phyloP scores from a whole-genome alignment of 2,797 vertebrate genomes.

The Malurus leucopterus region DNA sequence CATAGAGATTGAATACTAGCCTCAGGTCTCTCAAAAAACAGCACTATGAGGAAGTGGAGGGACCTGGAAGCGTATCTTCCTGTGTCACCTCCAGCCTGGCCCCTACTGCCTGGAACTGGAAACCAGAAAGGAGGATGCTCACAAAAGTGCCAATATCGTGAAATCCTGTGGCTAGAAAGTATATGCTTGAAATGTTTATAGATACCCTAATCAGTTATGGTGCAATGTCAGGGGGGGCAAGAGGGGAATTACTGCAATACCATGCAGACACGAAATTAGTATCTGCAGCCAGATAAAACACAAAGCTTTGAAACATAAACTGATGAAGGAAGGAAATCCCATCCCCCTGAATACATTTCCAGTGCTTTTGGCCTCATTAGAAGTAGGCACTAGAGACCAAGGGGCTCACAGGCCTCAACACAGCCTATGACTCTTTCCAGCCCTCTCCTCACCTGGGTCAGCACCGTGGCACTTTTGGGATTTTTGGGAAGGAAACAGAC shows the following conservation, averaged over 20 bases:
- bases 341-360: too few relatives aligned
- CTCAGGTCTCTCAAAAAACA: neutral
- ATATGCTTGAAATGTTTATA: neutral
- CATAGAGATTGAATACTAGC: neutral
- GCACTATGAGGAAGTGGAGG: neutral
- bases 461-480: neutral
- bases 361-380: neutral
- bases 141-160: neutral
- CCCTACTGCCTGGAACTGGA: neutral
- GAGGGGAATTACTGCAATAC: neutral
- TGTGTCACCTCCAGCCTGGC: neutral
- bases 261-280: neutral
- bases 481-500: neutral
- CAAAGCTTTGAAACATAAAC: neutral
- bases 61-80: neutral
- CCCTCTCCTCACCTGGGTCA: neutral
- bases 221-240: neutral
- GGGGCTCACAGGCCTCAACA: neutral
- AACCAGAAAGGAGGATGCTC: neutral
- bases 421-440: neutral
- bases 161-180: neutral
- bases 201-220: neutral
- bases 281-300: neutral
- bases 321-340: neutral
- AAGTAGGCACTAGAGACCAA: neutral